These are phyloP conservation scores for Hephaestus fuliginosus DNA, from an alignment of 2,797 vertebrate genomes.

Conservation along the genomic window DNA sequence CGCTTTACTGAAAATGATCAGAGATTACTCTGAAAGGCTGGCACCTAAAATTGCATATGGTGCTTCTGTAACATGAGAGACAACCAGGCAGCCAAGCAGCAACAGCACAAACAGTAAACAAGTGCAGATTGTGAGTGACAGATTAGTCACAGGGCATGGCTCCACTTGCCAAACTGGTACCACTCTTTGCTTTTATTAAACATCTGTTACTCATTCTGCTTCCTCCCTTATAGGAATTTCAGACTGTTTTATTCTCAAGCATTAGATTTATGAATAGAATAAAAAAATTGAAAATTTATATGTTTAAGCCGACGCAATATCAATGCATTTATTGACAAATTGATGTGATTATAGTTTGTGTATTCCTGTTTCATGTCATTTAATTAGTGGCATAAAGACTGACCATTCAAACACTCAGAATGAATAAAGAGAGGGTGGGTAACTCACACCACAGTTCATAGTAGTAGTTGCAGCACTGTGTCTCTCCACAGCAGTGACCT, in stretches of 20 bases:
- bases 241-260: not conserved
- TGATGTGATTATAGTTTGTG: not conserved
- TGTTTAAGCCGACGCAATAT: not conserved
- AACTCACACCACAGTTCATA: conserved; percentile 98
- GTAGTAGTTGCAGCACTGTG: conserved; percentile 96
- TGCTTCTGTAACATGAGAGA: conserved; percentile 27
- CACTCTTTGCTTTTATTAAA: not conserved
- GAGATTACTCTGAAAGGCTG: not conserved
- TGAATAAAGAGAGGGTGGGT: not conserved
- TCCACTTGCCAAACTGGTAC: not conserved
- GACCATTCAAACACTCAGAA: not conserved
- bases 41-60: conserved; percentile 4
- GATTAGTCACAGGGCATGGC: not conserved
- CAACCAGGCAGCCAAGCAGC: not conserved
- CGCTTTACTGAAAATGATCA: not conserved
- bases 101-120: conserved; percentile 28
- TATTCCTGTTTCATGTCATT: not conserved
- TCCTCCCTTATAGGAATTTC: not conserved
- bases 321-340: not conserved
- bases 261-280: not conserved
- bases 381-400: not conserved
- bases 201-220: not conserved
- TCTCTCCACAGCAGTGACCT: conserved; percentile 95
- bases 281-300: not conserved
- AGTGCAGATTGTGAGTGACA: conserved; percentile 4